phyloP scores from a whole-genome alignment of 2,888 invertebrate genomes.

The Meloe dianella region DNA sequence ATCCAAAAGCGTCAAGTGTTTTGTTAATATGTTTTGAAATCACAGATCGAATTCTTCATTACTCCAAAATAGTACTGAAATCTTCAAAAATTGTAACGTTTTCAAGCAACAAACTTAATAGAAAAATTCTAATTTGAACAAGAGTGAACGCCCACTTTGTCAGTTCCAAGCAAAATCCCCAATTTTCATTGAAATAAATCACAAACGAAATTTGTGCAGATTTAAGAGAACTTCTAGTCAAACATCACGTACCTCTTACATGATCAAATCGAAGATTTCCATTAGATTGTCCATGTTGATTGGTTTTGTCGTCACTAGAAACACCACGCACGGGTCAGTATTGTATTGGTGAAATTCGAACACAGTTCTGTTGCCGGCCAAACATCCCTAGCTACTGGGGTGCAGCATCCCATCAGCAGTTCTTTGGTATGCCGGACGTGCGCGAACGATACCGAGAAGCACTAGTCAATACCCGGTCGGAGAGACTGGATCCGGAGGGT shows the following conservation, averaged over 20 bases:
- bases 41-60: constrained; percentile 18
- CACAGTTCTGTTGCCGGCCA: constrained; percentile 36
- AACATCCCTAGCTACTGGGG: constrained; percentile 56
- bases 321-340: constrained; percentile 33
- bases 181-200: not conserved
- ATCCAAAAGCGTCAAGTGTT: constrained; percentile 20
- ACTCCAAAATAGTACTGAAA: constrained; percentile 6
- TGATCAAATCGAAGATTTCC: constrained; percentile 34
- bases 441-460: constrained; percentile 51
- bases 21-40: constrained; percentile 6
- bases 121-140: constrained; percentile 14
- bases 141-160: constrained; percentile 50
- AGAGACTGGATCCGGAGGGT: constrained; percentile 47
- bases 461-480: constrained; percentile 56
- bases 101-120: constrained; percentile 19
- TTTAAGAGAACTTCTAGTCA: not conserved
- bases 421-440: constrained; percentile 49
- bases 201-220: not conserved
- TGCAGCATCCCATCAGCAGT: constrained; percentile 54
- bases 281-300: constrained; percentile 24
- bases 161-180: not conserved
- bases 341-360: constrained; percentile 15
- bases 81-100: not conserved
- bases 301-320: constrained; percentile 26
- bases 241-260: constrained; percentile 48